Evolutionary conservation across 2,888 invertebrate species (phyloP).

Genomic region (Odontocolon sp.): DNA sequence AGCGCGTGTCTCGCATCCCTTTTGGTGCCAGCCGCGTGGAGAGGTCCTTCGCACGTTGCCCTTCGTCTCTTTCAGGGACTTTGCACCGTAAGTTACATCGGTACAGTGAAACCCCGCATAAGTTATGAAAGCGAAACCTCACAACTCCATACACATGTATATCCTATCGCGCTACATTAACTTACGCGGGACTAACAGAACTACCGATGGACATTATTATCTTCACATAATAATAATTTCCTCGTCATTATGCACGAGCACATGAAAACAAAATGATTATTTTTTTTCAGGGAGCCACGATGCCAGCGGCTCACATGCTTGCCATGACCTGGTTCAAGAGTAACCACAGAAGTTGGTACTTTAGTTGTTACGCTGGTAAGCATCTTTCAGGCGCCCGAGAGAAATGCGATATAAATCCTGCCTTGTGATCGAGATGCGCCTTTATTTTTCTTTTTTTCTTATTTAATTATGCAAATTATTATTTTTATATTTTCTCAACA

Average conservation of each 20-base stretch:
- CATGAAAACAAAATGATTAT: too few relatives aligned
- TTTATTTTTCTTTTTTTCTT: too few relatives aligned
- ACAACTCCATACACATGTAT: too few relatives aligned
- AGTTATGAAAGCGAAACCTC: too few relatives aligned
- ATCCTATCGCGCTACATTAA: too few relatives aligned
- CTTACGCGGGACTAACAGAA: too few relatives aligned
- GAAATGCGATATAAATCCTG: too few relatives aligned
- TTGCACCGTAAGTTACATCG: conserved; percentile 81
- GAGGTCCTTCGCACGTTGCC: conserved; percentile 83
- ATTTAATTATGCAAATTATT: background rate
- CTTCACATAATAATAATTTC: too few relatives aligned
- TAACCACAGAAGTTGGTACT: conserved; percentile 83
- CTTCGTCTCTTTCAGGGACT: conserved; percentile 83
- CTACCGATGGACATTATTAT: too few relatives aligned
- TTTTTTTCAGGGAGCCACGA: conserved; percentile 82
- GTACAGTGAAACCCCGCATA: too few relatives aligned
- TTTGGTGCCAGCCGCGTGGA: conserved; percentile 83
- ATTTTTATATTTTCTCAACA: conserved; percentile 5
- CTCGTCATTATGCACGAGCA: too few relatives aligned
- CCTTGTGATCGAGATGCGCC: too few relatives aligned
- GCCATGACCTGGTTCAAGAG: conserved; percentile 84
- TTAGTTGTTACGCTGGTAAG: conserved; percentile 83
- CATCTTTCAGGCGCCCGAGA: background rate
- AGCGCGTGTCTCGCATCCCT: conserved; percentile 83
- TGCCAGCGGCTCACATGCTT: conserved; percentile 84